Base-by-base conservation (phyloP, 2,888 invertebrate species). In the Caenorhabditis doughertyi region DNA sequence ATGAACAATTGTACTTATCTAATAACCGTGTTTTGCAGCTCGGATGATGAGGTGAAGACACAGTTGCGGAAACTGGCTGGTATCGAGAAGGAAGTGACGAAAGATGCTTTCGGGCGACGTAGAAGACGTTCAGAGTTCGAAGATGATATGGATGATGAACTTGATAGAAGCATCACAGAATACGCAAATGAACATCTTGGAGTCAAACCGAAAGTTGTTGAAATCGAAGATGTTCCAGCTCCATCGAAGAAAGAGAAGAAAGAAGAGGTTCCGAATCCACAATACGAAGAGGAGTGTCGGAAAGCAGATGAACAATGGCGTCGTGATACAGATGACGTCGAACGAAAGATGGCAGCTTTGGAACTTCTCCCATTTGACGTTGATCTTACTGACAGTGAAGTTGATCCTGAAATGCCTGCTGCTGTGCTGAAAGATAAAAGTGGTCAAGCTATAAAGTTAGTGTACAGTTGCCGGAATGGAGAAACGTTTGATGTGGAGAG, bases 21-120 rank as follows among this genome's bases (percentile, higher is more conserved):
- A 35, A 47, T 62, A 27, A 47, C 32, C 32, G 42, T 42, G 23
- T 23, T 27, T 73, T 74, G 35, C 83, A 89, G 89, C 68, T 89
- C 89, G 32, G 89, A 89, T 55, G 89, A 89, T 53, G 89, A 89
- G 55, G 81, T 89, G 47, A 88, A 89, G 67, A 58, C 80, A 29
- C 79, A 84, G 35, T 72, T 87, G n/a, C 77, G 79, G 44, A 82
- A 85, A 65, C 51, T 87, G 44, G 88, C 88, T 9, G 87, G 87
- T 0, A 81, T 85, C 11, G 72, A 80, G 53, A 81, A 77, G 51
- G 72, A 81, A 44, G 70, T 70, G 51, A 73, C 71, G 58, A 85
- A 71, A 60, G 79, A 81, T 74, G 79, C 79, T 27, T 83, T 83
- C 58, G 83, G 83, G 23, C 13, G 83, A 11, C 68, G 71, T 11